Evolutionary conservation across 1,140 invertebrate species (phyloP).

Genomic region (Nomia melanderi): DNA sequence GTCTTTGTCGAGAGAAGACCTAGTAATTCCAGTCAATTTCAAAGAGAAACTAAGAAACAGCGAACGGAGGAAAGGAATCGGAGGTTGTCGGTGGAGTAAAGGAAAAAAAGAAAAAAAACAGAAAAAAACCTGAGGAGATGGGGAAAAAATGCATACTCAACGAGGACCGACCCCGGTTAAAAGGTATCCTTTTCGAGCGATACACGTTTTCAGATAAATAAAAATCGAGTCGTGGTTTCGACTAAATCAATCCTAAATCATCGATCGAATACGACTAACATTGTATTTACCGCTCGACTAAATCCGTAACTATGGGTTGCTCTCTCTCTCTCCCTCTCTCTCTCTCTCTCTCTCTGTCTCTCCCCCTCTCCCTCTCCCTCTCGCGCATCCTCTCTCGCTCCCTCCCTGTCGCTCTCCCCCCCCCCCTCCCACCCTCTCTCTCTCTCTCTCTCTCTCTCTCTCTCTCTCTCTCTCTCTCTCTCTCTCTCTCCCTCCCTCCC

Average conservation of each 20-base stretch:
- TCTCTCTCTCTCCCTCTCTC: not conserved
- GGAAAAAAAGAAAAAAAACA: not conserved
- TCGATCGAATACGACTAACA: slow-evolving; percentile 27
- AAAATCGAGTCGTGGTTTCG: not conserved
- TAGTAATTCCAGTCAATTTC: slow-evolving; percentile 36
- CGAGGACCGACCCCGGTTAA: not conserved
- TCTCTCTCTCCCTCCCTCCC: too few relatives aligned
- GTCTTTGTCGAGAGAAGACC: slow-evolving; percentile 51
- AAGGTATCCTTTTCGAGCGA: not conserved
- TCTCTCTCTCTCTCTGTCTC: too few relatives aligned
- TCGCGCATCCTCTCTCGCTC: slow-evolving; percentile 9
- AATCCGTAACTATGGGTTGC: slow-evolving; percentile 33
- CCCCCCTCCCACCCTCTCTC: too few relatives aligned
- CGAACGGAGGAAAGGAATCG: not conserved
- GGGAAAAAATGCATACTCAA: slow-evolving; percentile 21
- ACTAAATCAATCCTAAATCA: slow-evolving; percentile 12
- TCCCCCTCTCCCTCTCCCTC: too few relatives aligned
- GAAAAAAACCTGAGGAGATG: slow-evolving; percentile 1
- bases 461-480: too few relatives aligned
- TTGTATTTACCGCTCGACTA: slow-evolving; percentile 35
- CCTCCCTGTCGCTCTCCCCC: slow-evolving; percentile 5
- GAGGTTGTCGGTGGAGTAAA: not conserved
- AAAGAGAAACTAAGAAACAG: slow-evolving; percentile 11
- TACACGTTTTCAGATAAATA: not conserved
- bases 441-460: too few relatives aligned